Evolutionary conservation across 2,888 invertebrate genomes (phyloP).

Genomic region (Pseudeuparius sepicola): DNA sequence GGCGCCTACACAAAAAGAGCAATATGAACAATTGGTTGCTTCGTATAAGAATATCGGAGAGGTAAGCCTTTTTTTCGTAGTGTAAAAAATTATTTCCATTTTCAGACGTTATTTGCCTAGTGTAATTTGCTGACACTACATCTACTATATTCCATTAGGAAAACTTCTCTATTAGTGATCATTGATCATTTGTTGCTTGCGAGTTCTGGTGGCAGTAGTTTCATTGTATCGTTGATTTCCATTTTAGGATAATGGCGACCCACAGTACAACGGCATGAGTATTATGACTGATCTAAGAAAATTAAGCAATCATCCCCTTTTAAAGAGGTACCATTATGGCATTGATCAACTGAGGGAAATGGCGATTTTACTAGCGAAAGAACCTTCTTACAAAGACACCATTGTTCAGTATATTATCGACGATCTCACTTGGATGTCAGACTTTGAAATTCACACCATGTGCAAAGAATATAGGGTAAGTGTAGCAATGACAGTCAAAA

Average conservation of each 20-base stretch:
- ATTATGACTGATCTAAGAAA: constrained; percentile 93
- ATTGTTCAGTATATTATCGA: constrained; percentile 73
- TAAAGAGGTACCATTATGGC: constrained; percentile 66
- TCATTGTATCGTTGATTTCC: no score
- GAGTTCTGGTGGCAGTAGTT: no score
- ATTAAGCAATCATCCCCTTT: constrained; percentile 85
- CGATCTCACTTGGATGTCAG: constrained; percentile 79
- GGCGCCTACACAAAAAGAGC: constrained; percentile 58
- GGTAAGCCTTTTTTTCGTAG: no score
- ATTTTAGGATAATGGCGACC: constrained; percentile 15
- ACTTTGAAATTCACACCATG: constrained; percentile 82
- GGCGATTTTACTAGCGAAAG: constrained; percentile 56
- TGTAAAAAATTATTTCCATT: no score
- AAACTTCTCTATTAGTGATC: no score
- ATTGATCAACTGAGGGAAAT: constrained; percentile 55
- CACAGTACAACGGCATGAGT: constrained; percentile 51
- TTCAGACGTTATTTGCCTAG: no score
- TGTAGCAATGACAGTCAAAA: no score
- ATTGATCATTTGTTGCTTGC: no score
- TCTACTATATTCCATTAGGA: no score
- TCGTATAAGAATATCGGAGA: constrained; percentile 50
- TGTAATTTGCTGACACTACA: no score
- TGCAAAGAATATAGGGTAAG: constrained; percentile 56
- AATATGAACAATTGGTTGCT: constrained; percentile 66
- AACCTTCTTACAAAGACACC: constrained; percentile 62